A percentile compares a stretch with the other conserved stretches of the same genome.
phyloP scores from a whole-genome alignment of 30 jellyfish, hydroid and myxozoan genomes.

The Nemopilema nomurai region DNA sequence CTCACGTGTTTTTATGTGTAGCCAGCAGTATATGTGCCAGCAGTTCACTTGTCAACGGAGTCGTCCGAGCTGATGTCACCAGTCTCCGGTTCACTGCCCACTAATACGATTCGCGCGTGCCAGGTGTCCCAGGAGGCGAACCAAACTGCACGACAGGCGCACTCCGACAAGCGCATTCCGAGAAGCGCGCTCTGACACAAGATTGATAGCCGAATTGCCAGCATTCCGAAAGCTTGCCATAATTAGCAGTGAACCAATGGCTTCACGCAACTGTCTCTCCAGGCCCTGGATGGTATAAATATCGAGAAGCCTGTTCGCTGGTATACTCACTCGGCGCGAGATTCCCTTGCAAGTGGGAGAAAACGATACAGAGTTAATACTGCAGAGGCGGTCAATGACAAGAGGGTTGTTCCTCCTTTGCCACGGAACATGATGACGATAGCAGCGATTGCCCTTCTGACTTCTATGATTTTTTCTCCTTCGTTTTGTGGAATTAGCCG shows the following conservation, averaged over 20 bases:
- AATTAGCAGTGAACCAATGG: conserved; percentile 47
- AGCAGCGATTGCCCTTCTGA: background rate
- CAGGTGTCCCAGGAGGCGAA: conserved; percentile 20
- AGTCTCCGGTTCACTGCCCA: background rate
- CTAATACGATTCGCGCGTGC: conserved; percentile 42
- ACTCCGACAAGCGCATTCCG: too few relatives aligned
- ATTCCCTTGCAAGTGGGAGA: background rate
- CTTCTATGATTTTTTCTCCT: background rate
- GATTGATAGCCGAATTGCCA: conserved; percentile 50
- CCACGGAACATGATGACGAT: background rate
- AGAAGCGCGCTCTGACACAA: conserved; percentile 1
- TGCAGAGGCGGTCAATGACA: background rate
- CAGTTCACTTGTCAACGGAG: background rate
- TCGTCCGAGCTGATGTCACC: conserved; percentile 6
- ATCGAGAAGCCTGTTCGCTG: background rate
- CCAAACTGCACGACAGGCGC: conserved; percentile 34
- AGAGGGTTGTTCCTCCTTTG: background rate
- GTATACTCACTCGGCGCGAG: background rate
- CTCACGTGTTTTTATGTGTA: conserved; percentile 16
- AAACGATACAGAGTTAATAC: background rate
- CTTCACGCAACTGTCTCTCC: conserved; percentile 49
- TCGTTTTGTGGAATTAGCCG: background rate
- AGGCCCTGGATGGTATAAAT: conserved; percentile 27
- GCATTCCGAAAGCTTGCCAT: conserved; percentile 49
- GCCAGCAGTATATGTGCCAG: background rate